Evolutionary conservation across 2,888 invertebrate genomes (phyloP).

Genomic region (Liopterus haemorrhoidalis): DNA sequence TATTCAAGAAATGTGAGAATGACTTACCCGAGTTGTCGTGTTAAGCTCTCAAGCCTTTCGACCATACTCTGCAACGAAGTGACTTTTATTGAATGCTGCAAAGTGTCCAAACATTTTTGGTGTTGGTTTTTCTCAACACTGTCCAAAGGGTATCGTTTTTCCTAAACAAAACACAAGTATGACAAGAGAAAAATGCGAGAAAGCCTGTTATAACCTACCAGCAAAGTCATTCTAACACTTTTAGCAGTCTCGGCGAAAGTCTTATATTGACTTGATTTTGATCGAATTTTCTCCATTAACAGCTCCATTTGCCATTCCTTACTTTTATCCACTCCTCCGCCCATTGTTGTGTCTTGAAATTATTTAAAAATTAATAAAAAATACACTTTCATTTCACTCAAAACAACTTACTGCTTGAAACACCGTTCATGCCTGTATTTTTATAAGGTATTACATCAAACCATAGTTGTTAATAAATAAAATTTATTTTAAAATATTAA

Average conservation of each 20-base stretch:
- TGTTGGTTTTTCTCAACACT: constrained; percentile 77
- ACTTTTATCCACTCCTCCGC: constrained; percentile 49
- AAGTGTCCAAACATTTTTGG: constrained; percentile 83
- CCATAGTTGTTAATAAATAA: constrained; percentile 9
- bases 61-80: constrained; percentile 86
- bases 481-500: constrained; percentile 20
- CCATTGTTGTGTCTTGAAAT: constrained; percentile 29
- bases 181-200: constrained; percentile 17
- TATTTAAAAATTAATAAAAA: constrained; percentile 15
- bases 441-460: constrained; percentile 14
- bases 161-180: constrained; percentile 50
- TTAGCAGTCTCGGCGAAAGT: constrained; percentile 82
- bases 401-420: constrained; percentile 13
- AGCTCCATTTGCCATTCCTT: constrained; percentile 78
- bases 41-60: constrained; percentile 84
- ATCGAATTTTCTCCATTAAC: constrained; percentile 85
- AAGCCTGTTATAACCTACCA: constrained; percentile 53
- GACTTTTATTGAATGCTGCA: constrained; percentile 91
- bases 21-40: constrained; percentile 74
- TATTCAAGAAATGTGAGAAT: no score
- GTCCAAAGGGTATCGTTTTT: constrained; percentile 84
- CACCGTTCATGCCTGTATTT: constrained; percentile 19
- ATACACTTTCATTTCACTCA: constrained; percentile 9
- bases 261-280: constrained; percentile 75
- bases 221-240: constrained; percentile 76